phyloP scores from a whole-genome alignment of 1,140 invertebrate genomes.

The Scaptomyza pallida region DNA sequence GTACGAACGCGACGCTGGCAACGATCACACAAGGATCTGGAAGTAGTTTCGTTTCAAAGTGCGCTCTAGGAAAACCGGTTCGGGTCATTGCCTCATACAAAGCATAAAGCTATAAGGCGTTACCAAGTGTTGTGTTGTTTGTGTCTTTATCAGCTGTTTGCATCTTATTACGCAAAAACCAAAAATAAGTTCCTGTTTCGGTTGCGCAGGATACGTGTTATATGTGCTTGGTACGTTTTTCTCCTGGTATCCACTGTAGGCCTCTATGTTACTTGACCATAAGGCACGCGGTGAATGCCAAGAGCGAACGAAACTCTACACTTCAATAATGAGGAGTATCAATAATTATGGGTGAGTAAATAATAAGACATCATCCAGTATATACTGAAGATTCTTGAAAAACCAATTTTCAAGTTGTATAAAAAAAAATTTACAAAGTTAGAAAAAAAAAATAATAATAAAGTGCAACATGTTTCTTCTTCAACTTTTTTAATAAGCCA shows the following conservation, averaged over 20 bases:
- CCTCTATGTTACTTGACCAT: slow-evolving; percentile 93
- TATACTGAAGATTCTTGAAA: too few species aligned
- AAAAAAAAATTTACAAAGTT: too few species aligned
- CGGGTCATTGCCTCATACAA: slow-evolving; percentile 26
- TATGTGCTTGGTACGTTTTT: slow-evolving; percentile 84
- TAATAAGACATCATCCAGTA: too few species aligned
- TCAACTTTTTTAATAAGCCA: too few species aligned
- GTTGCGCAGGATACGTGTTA: neutral
- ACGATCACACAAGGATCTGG: slow-evolving; percentile 25
- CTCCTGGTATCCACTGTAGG: slow-evolving; percentile 95
- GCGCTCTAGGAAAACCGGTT: slow-evolving; percentile 33
- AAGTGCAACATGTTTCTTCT: too few species aligned
- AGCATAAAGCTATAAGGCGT: neutral
- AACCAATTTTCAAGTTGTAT: too few species aligned
- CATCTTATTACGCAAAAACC: slow-evolving; percentile 25
- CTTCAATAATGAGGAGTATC: neutral
- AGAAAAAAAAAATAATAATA: too few species aligned
- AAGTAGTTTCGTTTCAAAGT: neutral
- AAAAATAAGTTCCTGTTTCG: slow-evolving; percentile 23
- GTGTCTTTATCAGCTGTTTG: slow-evolving; percentile 37
- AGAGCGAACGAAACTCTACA: slow-evolving; percentile 91
- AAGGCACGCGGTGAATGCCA: slow-evolving; percentile 99
- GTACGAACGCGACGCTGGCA: slow-evolving; percentile 62
- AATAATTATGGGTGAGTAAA: too few species aligned
- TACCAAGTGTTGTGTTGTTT: too few species aligned